Evolutionary conservation across 2,113 vertebrate species (phyloP), one percentile per base, ranked within the genome.

Genomic region (Hystrix brachyura): DNA sequence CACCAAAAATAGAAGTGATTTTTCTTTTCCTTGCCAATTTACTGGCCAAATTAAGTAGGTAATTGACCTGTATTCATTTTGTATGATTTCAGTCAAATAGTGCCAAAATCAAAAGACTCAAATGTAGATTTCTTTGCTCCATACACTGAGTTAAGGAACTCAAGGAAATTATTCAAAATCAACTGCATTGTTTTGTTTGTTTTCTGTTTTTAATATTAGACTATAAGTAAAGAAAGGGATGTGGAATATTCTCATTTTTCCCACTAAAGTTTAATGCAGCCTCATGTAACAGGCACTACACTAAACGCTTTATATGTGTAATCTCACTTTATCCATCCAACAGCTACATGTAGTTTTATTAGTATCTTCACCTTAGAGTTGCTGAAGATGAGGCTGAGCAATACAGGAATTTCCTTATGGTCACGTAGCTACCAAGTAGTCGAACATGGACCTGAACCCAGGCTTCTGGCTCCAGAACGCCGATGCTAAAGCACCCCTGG

Each of bases 131-230:
- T 88, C 67, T 79, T 88, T 21, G 85, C n/a, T 96, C 23, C 4
- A 89, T 13, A 91, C 38, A 88, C 38, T n/a, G 48, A 91, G 13
- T 69, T 81, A 55, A 84, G 23, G 4, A 87, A 83, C 29, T 62
- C 60, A 95, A 93, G 23, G 51, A 89, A 87, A 27, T 80, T 79
- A 10, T 92, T 94, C 67, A 94, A 80, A 94, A 83, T 29, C 72
- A 95, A 91, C 6, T 57, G 12, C 51, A 48, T 32, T 51, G 2
- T 90, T 93, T 82, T 72, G 21, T 67, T 90, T 69, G 48, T 79
- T 95, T 96, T 46, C 67, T 21, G 53, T 87, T 92, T 90, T 92
- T 21, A 85, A 46, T 87, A 76, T 89, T n/a, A 85, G 38, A 19
- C 27, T 43, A 65, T 88, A 29, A 19, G 17, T 27, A 87, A 65